Evolutionary conservation across 2,113 vertebrate genomes (phyloP).

Genomic region (Notiomystis cincta): DNA sequence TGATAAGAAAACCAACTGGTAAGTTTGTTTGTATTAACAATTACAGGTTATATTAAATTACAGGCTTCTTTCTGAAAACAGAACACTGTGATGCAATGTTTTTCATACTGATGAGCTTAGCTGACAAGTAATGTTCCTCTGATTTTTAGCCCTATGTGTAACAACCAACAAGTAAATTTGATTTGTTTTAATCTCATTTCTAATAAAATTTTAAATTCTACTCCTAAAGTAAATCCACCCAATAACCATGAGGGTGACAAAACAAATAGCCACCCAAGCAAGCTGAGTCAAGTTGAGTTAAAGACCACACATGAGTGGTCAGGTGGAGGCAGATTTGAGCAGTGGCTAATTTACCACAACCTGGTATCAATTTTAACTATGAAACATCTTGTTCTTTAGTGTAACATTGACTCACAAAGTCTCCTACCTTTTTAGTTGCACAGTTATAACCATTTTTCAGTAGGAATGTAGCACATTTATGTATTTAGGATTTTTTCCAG

Average conservation of each 20-base stretch:
- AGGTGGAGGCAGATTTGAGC: background rate
- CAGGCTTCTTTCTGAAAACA: background rate
- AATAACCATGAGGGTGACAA: background rate
- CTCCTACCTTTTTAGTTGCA: background rate
- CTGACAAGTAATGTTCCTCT: background rate
- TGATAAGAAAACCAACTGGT: background rate
- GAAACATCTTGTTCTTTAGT: background rate
- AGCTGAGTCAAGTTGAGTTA: background rate
- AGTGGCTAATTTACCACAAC: background rate
- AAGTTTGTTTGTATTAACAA: background rate
- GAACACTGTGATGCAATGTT: background rate
- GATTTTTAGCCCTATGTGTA: background rate
- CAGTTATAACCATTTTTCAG: background rate
- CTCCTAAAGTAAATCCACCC: background rate
- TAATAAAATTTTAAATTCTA: background rate
- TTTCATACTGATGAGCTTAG: background rate
- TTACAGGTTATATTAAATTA: background rate
- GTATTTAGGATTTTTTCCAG: background rate
- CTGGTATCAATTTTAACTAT: background rate
- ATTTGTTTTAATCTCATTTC: background rate
- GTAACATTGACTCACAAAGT: background rate
- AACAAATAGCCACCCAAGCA: background rate
- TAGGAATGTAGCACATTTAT: background rate
- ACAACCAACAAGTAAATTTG: background rate
- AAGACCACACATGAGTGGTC: background rate